Percentiles rank a stretch among this genome's conserved stretches.
phyloP scores from a whole-genome alignment of 2,113 vertebrate species.

The Meriones unguiculatus region DNA sequence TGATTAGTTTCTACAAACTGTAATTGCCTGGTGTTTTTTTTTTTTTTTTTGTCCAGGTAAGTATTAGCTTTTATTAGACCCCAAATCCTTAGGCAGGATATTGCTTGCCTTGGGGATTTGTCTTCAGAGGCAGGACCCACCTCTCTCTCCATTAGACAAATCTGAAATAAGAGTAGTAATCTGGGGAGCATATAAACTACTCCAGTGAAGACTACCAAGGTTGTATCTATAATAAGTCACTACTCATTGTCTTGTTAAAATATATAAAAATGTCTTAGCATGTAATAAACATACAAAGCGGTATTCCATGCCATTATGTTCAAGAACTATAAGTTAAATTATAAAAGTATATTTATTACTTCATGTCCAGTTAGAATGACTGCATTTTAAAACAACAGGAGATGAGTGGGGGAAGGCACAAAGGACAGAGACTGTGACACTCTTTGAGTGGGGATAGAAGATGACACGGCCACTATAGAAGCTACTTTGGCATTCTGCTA shows the following conservation, averaged over 20 bases:
- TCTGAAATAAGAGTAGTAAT: conserved; percentile 26
- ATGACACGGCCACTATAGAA: neutral
- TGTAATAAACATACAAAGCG: neutral
- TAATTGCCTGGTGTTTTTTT: neutral
- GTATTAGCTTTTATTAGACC: neutral
- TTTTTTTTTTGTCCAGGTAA: neutral
- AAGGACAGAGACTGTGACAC: neutral
- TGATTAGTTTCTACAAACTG: neutral
- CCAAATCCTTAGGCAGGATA: neutral
- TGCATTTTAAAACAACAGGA: neutral
- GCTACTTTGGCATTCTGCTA: neutral
- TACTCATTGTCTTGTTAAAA: neutral
- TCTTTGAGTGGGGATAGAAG: neutral
- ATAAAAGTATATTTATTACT: neutral
- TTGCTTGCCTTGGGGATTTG: neutral
- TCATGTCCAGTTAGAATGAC: neutral
- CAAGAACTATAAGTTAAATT: neutral
- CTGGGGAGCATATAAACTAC: neutral
- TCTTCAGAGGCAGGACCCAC: neutral
- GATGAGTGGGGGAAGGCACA: neutral
- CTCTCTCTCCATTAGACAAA: neutral
- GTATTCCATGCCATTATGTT: neutral
- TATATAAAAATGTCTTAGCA: neutral
- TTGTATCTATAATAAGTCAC: neutral
- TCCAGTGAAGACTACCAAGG: neutral